phyloP scores from a whole-genome alignment of 2,113 vertebrate genomes.

The Seriola dumerili region DNA sequence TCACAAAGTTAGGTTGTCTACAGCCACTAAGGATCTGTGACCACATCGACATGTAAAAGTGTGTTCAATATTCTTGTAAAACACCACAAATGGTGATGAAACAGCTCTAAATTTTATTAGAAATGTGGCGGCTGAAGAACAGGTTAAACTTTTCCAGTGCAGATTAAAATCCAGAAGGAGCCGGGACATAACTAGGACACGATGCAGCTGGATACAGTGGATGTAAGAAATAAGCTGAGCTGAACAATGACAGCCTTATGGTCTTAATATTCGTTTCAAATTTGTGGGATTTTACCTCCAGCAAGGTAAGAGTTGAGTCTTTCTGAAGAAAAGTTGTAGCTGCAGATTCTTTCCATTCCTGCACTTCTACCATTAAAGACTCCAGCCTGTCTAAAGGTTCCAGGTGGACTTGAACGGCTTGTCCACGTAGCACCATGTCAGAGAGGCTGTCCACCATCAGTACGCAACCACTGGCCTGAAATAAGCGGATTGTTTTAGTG shows the following conservation, averaged over 20 bases:
- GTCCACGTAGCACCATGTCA: slow-evolving; percentile 90
- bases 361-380: slow-evolving; percentile 88
- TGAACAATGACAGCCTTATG: not conserved
- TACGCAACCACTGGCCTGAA: slow-evolving; percentile 86
- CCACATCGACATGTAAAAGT: not conserved
- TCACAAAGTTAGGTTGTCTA: not conserved
- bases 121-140: not conserved
- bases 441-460: slow-evolving; percentile 86
- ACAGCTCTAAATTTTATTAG: not conserved
- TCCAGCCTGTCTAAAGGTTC: slow-evolving; percentile 91
- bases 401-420: slow-evolving; percentile 91
- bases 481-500: not conserved
- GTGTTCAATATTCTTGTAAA: not conserved
- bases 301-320: slow-evolving; percentile 87
- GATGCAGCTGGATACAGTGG: not conserved
- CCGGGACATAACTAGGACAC: not conserved
- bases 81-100: not conserved
- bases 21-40: not conserved
- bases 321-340: slow-evolving; percentile 88
- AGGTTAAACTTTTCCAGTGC: not conserved
- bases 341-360: slow-evolving; percentile 92
- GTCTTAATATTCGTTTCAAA: not conserved
- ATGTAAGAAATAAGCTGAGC: not conserved
- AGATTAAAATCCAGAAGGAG: not conserved
- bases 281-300: slow-evolving; percentile 88